Base-by-base conservation (phyloP, 1,140 invertebrate species). In the Maniola jurtina region DNA sequence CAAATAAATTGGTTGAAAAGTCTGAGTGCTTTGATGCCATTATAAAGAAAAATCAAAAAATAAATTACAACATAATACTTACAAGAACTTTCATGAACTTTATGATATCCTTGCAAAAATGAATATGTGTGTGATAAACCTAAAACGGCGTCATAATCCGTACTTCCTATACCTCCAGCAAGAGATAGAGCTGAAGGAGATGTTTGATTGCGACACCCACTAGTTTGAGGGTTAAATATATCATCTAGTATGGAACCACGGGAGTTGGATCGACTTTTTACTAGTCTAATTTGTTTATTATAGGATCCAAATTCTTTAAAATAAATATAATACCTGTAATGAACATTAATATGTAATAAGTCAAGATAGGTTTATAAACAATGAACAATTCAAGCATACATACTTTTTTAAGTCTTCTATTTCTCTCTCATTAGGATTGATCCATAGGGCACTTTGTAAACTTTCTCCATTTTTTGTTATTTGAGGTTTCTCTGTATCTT, bases 231-330 rank as follows among this genome's bases (percentile, higher is more conserved):
- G 14, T 58, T 56, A 6, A 86, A 66, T 67, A 86, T 84, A 56
- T 89, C 84, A 64, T 91, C 89, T 47, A 89, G 70, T 54, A 91
- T 85, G 14, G 84, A 89, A 38, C 86, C 86, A 62, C 85, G 77
- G 3, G 89, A 91, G 59, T 88, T 91, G 4, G 90, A 89, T 25
- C 86, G 80, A 68, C 83, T 90, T 70, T 88, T 91, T 6, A 90
- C 83, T 61, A 86, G 68, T 72, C 73, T 89, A 58, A 91, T 64
- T 84, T 93, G 92, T 52, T 81, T 89, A 72, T 91, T 89, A 62
- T 92, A 83, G 50, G 84, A 89, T 57, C 88, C 90, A 58, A 93
- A 84, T 73, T 93, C 93, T 78, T 91, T 91, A 68, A 93, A 93
- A 72, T 89, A 93, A 68, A 79, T 82, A 72, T 90, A 91, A 71